Evolutionary conservation across 2,797 vertebrate species (phyloP), one percentile per base, ranked within the genome.

Genomic region (Bryconaethiops microstoma): DNA sequence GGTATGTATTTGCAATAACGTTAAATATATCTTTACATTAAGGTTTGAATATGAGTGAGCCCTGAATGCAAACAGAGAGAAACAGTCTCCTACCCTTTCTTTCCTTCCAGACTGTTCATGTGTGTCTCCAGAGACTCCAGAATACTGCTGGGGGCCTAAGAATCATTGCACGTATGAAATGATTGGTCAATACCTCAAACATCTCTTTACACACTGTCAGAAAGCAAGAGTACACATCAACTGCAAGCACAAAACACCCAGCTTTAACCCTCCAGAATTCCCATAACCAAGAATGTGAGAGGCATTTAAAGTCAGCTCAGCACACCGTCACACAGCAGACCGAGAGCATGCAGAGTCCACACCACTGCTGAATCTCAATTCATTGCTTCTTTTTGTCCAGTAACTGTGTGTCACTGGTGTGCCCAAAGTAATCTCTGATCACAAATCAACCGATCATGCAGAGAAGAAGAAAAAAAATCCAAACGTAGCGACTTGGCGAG

Each of bases 61-160:
- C 8, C 16, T 64, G 21, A 29, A 13, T 35, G 5, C 10, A 16
- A 14, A 63, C 60, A 35, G 25, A 6, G 12, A 12, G 23, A 29
- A 35, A 54, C 7, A 9, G 0, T 55, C 87, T 88, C 85, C 13
- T 89, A 96, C 96, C 96, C 94, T 91, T 99, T 99, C 89, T 95
- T 94, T 83, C 97, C 97, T 92, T 99, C 98, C 92, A 99, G 92
- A 55, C 95, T 97, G 78, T 98, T 99, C 95, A 99, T 95, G 93
- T 99, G 98, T 82, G 98, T 97, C 91, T 99, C 98, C 90, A 99
- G 95, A 82, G 97, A 98, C 92, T 99, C 98, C 95, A 99, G 95
- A 89, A 99, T 97, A 92, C 98, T 99, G 95, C 96, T 98, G 87
- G 98, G 98, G 90, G 98, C 97, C 98, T 99, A 91, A 87, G 75